Percentiles rank a stretch among this genome's conserved stretches.
These are phyloP conservation scores for Psilopsiagon aurifrons DNA, from an alignment of 2,113 vertebrate species.

Conservation along the genomic window DNA sequence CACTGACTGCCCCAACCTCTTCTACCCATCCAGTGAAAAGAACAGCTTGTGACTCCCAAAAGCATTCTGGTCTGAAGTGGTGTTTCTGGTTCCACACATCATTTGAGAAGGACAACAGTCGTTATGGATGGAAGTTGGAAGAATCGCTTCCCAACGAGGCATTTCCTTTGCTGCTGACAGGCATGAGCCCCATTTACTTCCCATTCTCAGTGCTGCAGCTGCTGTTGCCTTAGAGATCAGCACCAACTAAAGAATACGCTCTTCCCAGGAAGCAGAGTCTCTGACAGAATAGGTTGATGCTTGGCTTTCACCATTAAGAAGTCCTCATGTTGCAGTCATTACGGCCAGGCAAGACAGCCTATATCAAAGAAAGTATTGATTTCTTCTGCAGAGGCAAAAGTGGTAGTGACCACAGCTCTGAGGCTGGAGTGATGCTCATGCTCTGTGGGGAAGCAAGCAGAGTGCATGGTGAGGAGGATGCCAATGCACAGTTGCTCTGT, in stretches of 20 bases:
- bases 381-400: neutral
- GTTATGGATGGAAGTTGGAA: neutral
- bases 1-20: neutral
- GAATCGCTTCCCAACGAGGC: neutral
- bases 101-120: neutral
- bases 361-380: neutral
- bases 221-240: neutral
- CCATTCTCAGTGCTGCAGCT: neutral
- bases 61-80: neutral
- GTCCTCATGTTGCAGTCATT: neutral
- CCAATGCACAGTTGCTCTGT: accelerated
- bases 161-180: neutral
- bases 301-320: neutral
- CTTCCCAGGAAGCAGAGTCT: neutral
- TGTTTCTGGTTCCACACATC: neutral
- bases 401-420: neutral
- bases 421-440: accelerated
- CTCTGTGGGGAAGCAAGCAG: accelerated
- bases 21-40: neutral
- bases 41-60: neutral
- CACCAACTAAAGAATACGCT: neutral
- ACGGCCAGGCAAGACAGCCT: neutral
- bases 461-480: accelerated
- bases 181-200: neutral
- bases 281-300: neutral